Conservation (phyloP, 2,113 vertebrate species). For the Haemorhous mexicanus region DNA sequence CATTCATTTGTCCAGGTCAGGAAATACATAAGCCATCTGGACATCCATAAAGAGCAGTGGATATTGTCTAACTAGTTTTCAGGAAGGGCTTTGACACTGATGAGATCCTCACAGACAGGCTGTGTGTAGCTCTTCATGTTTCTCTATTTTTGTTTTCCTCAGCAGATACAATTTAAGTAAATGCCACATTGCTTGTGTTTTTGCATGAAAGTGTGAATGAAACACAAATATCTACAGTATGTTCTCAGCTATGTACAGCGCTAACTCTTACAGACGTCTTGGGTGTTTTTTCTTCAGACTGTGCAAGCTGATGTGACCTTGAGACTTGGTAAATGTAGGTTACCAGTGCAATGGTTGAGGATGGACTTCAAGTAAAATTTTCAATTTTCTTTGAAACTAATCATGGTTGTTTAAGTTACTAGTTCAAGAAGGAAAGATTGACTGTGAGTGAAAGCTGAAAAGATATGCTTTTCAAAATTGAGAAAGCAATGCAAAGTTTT, state of each 20-base stretch:
- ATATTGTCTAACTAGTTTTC: background rate
- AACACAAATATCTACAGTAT: background rate
- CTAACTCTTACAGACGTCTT: background rate
- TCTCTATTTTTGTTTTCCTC: background rate
- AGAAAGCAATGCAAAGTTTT: background rate
- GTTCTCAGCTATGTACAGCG: background rate
- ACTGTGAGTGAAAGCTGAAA: background rate
- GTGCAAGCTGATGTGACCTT: background rate
- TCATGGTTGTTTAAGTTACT: background rate
- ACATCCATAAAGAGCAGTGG: background rate
- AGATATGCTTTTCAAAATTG: background rate
- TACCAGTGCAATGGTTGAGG: background rate
- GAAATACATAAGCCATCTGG: background rate
- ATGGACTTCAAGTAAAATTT: background rate
- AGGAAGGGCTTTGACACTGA: background rate
- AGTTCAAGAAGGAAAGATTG: background rate
- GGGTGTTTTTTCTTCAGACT: background rate
- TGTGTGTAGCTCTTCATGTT: background rate
- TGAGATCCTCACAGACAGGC: background rate
- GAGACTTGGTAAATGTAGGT: background rate
- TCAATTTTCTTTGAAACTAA: background rate
- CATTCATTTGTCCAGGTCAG: background rate
- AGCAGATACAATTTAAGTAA: background rate
- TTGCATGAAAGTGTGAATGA: background rate
- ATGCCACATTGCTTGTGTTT: fast-evolving